Evolutionary conservation across 2,888 invertebrate species (phyloP).

Genomic region (Incurvaria masculella): DNA sequence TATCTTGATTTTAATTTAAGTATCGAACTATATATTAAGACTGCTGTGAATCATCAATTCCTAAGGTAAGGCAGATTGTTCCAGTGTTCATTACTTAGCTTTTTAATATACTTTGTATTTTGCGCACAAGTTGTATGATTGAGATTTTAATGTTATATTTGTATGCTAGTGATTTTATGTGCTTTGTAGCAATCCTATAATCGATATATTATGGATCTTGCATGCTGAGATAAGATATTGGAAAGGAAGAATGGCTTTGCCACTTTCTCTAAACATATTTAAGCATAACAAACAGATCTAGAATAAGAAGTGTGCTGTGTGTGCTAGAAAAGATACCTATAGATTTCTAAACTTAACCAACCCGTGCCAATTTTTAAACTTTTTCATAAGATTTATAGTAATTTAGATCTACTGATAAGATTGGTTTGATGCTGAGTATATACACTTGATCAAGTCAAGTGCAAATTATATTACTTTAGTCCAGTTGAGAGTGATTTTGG

Average conservation of each 20-base stretch:
- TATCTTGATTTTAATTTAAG: too few species aligned
- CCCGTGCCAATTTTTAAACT: conserved; percentile 35
- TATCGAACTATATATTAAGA: too few species aligned
- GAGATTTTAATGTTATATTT: neutral
- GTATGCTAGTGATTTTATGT: neutral
- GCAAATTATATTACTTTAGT: neutral
- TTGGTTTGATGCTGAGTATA: neutral
- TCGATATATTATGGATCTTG: neutral
- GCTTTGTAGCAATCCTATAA: neutral
- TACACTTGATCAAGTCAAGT: neutral
- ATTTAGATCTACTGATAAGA: neutral
- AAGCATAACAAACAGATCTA: too few species aligned
- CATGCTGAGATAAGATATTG: too few species aligned
- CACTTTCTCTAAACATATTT: too few species aligned
- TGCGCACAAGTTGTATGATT: neutral
- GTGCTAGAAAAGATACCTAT: neutral
- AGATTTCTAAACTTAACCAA: conserved; percentile 24
- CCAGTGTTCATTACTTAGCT: too few species aligned
- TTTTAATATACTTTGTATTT: too few species aligned
- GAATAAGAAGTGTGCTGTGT: too few species aligned
- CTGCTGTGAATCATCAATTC: too few species aligned
- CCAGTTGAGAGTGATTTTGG: too few species aligned
- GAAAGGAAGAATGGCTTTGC: too few species aligned
- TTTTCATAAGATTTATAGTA: neutral
- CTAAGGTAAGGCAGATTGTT: too few species aligned